These are phyloP conservation scores for Odocoileus virginianus DNA, from an alignment of 2,113 vertebrate genomes.

Conservation along the genomic window DNA sequence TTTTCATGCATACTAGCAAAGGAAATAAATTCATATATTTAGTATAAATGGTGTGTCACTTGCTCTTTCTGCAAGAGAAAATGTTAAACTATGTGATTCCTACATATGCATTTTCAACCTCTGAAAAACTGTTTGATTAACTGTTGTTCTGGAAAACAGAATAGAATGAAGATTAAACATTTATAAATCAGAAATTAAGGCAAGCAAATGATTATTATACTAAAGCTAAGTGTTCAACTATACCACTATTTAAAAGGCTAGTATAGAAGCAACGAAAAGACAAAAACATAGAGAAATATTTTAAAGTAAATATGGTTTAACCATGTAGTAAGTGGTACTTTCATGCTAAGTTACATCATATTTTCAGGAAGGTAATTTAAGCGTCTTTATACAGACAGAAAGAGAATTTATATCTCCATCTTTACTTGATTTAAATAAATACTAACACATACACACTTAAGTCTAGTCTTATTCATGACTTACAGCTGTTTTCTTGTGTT, in stretches of 20 bases:
- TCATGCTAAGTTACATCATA: background rate
- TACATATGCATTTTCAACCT: background rate
- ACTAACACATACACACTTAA: background rate
- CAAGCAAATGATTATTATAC: background rate
- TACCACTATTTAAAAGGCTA: background rate
- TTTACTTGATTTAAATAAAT: conserved; percentile 1
- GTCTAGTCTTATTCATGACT: background rate
- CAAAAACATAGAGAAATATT: background rate
- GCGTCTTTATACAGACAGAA: background rate
- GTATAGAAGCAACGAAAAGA: background rate
- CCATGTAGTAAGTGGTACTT: background rate
- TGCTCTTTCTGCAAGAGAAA: background rate
- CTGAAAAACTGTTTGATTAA: background rate
- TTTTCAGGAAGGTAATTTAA: background rate
- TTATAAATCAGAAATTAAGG: background rate
- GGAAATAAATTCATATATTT: conserved; percentile 13
- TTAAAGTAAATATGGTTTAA: background rate
- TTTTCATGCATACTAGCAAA: background rate
- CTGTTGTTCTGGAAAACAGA: background rate
- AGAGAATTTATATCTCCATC: background rate
- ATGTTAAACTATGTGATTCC: background rate
- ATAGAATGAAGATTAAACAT: conserved; percentile 8
- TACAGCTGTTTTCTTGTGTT: background rate
- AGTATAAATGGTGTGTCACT: background rate
- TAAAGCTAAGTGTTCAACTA: background rate